A percentile compares a stretch with the other conserved stretches of the same genome.
Conservation (phyloP, 2,888 invertebrate species). For the Sinodicranocentrus sp. region DNA sequence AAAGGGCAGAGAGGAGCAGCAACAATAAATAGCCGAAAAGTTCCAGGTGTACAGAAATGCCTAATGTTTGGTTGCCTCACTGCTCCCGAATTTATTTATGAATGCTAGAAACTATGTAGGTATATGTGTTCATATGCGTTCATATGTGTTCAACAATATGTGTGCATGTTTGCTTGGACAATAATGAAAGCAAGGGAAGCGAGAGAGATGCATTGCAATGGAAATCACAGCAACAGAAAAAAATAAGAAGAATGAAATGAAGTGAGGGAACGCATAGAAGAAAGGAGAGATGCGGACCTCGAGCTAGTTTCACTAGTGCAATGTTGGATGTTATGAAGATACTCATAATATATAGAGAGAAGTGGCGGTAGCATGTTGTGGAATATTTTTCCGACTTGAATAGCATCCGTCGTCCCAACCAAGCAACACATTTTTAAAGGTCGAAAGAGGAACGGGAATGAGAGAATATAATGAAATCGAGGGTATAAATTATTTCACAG, state of each 20-base stretch:
- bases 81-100: constrained; percentile 47
- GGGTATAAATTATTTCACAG: constrained; percentile 76
- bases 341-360: background rate
- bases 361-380: constrained; percentile 17
- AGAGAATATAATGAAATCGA: constrained; percentile 71
- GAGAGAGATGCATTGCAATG: constrained; percentile 50
- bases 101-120: background rate
- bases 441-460: constrained; percentile 57
- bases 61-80: constrained; percentile 37
- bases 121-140: too few species aligned
- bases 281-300: constrained; percentile 28
- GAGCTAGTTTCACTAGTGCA: constrained; percentile 33
- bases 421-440: constrained; percentile 60
- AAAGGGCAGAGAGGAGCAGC: constrained; percentile 34
- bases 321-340: constrained; percentile 5
- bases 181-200: constrained; percentile 48
- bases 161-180: constrained; percentile 16
- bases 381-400: constrained; percentile 53
- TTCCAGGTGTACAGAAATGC: constrained; percentile 74
- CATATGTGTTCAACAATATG: background rate
- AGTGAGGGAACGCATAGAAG: constrained; percentile 40
- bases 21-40: constrained; percentile 50
- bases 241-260: constrained; percentile 35
- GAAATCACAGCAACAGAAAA: constrained; percentile 59
- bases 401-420: constrained; percentile 19